Base-by-base conservation (phyloP, 2,888 invertebrate species). In the Trichopoda pennipes region DNA sequence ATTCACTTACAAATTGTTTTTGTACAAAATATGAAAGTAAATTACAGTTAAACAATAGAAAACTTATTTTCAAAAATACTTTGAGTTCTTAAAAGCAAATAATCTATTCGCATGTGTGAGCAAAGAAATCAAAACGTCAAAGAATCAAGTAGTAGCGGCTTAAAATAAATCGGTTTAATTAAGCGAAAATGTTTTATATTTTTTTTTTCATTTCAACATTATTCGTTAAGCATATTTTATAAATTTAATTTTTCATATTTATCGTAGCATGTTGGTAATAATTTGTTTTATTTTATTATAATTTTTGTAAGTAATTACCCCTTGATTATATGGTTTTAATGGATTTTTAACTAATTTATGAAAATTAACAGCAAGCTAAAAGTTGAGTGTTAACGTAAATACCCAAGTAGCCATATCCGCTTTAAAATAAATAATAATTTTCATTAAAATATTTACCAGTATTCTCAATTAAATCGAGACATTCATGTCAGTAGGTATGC, bases 261-360 rank as follows among this genome's bases (percentile, higher is more conserved):
- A 12, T 38, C 10, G 3, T 38, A n/a, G 42, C 42, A 44, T 44
- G 42, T 44, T 44, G 0, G 3, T 44, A 6, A 0, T 44, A 44
- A 32, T 53, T 58, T 68, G 35, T 16, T 35, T 69, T 56, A 23
- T 44, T 17, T 56, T 64, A 21, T 35, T 55, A 14, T 47, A n/a
- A 28, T 47, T 63, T 53, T 51, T 60, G 58, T 14, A 51, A 73
- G 28, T 79, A 73, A 79, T 73, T 73, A 68, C 63, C 23, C 68
- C 14, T 28, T 61, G 35, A 55, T 73, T 61, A 58, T n/a, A 58
- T 44, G 4, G 28, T 7, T 28, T 28, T 68, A 72, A 77, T 68
- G 66, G 58, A 32, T 63, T 69, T 60, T 68, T 35, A 68, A 28
- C 53, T 73, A 79, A 79, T 78, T 72, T 72, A 72, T 72, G 58